Evolutionary conservation across 2,888 invertebrate species (phyloP), one percentile per base, ranked within the genome.

Genomic region (Lutraria lutraria): DNA sequence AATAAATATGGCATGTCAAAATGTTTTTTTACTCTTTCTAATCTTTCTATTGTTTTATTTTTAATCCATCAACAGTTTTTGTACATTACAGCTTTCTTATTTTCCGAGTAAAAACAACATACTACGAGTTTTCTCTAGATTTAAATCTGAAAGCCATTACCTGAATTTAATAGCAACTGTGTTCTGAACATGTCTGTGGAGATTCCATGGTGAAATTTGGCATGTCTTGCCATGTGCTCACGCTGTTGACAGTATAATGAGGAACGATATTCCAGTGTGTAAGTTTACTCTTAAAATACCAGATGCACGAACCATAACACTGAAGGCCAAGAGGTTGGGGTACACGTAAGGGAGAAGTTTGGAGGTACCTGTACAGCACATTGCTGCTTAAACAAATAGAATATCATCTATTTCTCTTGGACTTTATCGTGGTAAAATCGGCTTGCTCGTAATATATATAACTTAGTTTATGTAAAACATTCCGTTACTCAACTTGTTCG

Each of bases 291-390:
- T 86, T 86, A 82, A 85, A 89, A 88, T 87, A 83, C 91, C 91
- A 91, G 89, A 89, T 85, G 89, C 87, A 87, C 81, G 89, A 91
- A 85, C 91, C 91, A 91, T 89, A 91, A 91, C 87, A 91, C 88
- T 76, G 83, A 56, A 85, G 85, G 85, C 85, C 85, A 85, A 85
- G 56, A 85, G 85, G 80, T 85, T 76, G 79, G 34, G 84, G 84
- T 63, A 84, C 84, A 76, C n/a, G 53, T 53, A 84, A 76, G 84
- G 76, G 84, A 83, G 52, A 76, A 34, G 2, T 76, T 19, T 31
- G 76, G 31, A 76, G 34, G 76, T 76, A 76, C 76, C 76, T 76
- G 15, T 34, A 76, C 16, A 76, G 43, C 43, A 31, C 3, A 72
- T 10, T 72, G 72, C 15, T 72, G 63, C 13, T 72, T 29, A 72